Percentiles rank a stretch among this genome's conserved stretches.
Evolutionary conservation across 2,888 invertebrate species (phyloP).

Genomic region (Tinea semifulvella): DNA sequence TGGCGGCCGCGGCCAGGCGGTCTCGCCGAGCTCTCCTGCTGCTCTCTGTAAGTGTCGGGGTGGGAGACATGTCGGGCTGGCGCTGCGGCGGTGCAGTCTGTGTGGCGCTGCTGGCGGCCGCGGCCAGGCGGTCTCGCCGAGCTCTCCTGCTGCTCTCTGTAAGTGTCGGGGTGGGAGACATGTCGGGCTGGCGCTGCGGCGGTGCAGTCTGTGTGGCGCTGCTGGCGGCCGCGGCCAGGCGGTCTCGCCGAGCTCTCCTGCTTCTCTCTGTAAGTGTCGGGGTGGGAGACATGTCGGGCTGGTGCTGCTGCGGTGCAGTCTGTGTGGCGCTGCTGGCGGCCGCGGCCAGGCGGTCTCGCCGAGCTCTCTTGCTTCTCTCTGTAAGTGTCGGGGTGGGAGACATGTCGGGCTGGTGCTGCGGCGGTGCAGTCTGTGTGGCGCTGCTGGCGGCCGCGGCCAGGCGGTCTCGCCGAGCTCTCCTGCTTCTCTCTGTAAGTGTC

Average conservation of each 20-base stretch:
- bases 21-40: slow-evolving; percentile 89
- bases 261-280: slow-evolving; percentile 84
- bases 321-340: no score
- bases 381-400: slow-evolving; percentile 95
- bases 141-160: slow-evolving; percentile 85
- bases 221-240: slow-evolving; percentile 78
- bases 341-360: no score
- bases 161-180: slow-evolving; percentile 86
- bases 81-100: no score
- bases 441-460: slow-evolving; percentile 87
- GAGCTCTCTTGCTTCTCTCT: no score
- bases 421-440: slow-evolving; percentile 88
- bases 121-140: slow-evolving; percentile 84
- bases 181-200: slow-evolving; percentile 88
- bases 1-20: slow-evolving; percentile 88
- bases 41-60: slow-evolving; percentile 81
- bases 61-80: no score
- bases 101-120: slow-evolving; percentile 75
- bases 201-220: slow-evolving; percentile 66
- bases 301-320: slow-evolving; percentile 87
- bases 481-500: slow-evolving; percentile 89
- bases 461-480: slow-evolving; percentile 88
- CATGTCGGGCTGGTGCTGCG: slow-evolving; percentile 85
- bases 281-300: slow-evolving; percentile 85
- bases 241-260: slow-evolving; percentile 90